These are phyloP conservation scores for Dryococelus australis DNA, from an alignment of 2,888 invertebrate genomes.

Conservation along the genomic window DNA sequence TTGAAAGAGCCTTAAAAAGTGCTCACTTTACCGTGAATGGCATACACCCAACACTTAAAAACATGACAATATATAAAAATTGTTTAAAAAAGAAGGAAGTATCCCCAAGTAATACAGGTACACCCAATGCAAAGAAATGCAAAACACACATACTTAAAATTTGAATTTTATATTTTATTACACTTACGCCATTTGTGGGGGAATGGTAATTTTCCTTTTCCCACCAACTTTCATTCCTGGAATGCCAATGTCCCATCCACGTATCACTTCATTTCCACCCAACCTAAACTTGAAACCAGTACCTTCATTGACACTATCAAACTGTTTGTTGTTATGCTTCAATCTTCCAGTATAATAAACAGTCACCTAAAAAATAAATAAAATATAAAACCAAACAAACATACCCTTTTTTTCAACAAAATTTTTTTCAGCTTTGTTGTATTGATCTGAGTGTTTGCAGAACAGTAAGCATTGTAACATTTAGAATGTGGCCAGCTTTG, in stretches of 20 bases:
- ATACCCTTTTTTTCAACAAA: too few species aligned
- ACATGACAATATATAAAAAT: too few species aligned
- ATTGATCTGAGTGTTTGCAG: background rate
- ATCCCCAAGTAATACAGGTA: too few species aligned
- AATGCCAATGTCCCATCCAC: conserved; percentile 91
- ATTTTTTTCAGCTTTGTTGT: background rate
- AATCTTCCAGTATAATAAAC: conserved; percentile 89
- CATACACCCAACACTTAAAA: too few species aligned
- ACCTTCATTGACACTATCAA: conserved; percentile 79
- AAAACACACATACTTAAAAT: background rate
- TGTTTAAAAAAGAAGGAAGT: too few species aligned
- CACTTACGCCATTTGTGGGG: conserved; percentile 87
- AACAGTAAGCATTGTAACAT: background rate
- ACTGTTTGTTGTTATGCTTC: conserved; percentile 83
- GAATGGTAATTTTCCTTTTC: conserved; percentile 84
- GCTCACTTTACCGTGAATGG: too few species aligned
- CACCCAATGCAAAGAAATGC: too few species aligned
- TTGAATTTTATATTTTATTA: background rate
- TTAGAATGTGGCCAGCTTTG: too few species aligned
- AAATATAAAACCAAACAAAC: too few species aligned
- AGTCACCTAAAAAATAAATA: conserved; percentile 59
- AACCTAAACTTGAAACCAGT: conserved; percentile 86
- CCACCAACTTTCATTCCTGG: conserved; percentile 94
- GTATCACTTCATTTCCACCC: conserved; percentile 86
- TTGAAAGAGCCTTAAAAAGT: too few species aligned